A percentile compares a stretch with the other conserved stretches of the same genome.
Conservation (phyloP, 2,888 invertebrate genomes). For the Caradrina clavipalpis region DNA sequence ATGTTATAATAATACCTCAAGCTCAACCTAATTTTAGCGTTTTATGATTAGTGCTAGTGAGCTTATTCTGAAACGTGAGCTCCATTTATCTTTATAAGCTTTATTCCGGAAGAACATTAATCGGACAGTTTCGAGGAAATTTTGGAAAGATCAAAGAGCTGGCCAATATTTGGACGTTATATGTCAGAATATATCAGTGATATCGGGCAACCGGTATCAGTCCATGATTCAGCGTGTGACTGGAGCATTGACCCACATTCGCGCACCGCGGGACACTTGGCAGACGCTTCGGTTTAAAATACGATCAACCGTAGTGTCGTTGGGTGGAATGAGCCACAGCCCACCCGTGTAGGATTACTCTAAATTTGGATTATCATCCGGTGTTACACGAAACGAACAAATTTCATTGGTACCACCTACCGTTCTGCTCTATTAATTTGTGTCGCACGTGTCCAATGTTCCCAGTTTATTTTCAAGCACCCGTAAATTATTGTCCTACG, state of each 20-base stretch:
- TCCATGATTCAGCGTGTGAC: slow-evolving; percentile 70
- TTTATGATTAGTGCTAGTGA: not conserved
- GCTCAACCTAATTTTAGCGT: not conserved
- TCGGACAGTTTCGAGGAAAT: slow-evolving; percentile 34
- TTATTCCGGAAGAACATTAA: slow-evolving; percentile 38
- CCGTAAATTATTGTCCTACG: slow-evolving; percentile 34
- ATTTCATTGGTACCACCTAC: slow-evolving; percentile 23
- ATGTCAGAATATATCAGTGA: slow-evolving; percentile 46
- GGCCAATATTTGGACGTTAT: slow-evolving; percentile 54
- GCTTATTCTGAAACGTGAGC: slow-evolving; percentile 5
- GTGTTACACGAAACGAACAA: slow-evolving; percentile 36
- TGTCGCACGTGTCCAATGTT: slow-evolving; percentile 15
- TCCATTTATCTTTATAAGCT: slow-evolving; percentile 34
- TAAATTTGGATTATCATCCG: slow-evolving; percentile 62
- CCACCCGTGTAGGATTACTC: slow-evolving; percentile 62
- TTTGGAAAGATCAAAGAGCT: slow-evolving; percentile 54
- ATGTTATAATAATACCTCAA: not conserved
- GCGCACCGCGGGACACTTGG: slow-evolving; percentile 81
- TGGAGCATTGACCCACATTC: slow-evolving; percentile 89
- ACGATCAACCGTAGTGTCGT: slow-evolving; percentile 69
- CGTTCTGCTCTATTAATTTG: slow-evolving; percentile 35
- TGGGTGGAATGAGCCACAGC: slow-evolving; percentile 41
- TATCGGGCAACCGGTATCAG: slow-evolving; percentile 58
- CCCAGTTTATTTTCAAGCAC: slow-evolving; percentile 44
- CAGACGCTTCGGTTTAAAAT: slow-evolving; percentile 82